These are phyloP conservation scores for Plecturocebus donacophilus DNA, from an alignment of 2,113 vertebrate species.

Conservation along the genomic window DNA sequence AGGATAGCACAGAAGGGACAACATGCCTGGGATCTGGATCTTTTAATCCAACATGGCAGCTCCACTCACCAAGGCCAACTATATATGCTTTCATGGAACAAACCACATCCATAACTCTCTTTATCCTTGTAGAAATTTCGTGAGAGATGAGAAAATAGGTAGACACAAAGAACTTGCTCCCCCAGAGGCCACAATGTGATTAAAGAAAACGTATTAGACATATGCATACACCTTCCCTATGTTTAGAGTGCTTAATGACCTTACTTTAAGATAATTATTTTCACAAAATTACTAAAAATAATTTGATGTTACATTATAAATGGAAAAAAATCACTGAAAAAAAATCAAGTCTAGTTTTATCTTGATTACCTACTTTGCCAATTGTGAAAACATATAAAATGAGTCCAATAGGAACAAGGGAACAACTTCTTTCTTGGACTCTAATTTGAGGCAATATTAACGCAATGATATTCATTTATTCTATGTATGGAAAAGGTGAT, in stretches of 20 bases:
- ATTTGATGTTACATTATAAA: conserved; percentile 13
- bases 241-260: neutral
- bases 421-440: neutral
- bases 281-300: neutral
- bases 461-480: neutral
- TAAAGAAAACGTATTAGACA: neutral
- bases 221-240: neutral
- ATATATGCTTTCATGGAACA: neutral
- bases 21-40: neutral
- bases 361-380: neutral
- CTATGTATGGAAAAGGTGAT: neutral
- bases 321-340: neutral
- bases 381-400: neutral
- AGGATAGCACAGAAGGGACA: neutral
- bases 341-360: conserved; percentile 34
- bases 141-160: neutral
- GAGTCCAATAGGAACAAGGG: neutral
- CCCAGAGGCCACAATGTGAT: neutral
- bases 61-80: neutral
- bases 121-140: neutral
- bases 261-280: neutral
- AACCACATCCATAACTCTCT: neutral
- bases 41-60: neutral
- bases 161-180: neutral
- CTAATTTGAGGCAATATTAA: neutral